These are phyloP conservation scores for Pachypsylla venusta DNA, from an alignment of 1,140 invertebrate species.

Conservation along the genomic window DNA sequence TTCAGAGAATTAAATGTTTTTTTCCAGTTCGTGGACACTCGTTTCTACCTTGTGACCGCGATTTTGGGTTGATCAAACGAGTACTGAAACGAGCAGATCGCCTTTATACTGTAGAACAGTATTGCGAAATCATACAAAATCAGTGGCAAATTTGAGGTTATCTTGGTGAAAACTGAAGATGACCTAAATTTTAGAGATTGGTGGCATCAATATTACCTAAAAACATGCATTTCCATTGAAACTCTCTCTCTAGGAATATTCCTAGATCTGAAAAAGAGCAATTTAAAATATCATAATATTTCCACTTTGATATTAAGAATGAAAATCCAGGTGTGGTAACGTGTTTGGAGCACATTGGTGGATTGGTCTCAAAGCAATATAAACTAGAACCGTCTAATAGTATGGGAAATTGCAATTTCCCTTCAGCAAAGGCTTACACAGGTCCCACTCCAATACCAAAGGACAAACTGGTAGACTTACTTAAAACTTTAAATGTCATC, in stretches of 20 bases:
- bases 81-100: conserved; percentile 15
- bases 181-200: conserved; percentile 19
- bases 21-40: conserved; percentile 20
- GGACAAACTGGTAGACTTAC: too few species aligned
- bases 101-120: conserved; percentile 13
- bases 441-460: too few species aligned
- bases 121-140: conserved; percentile 7
- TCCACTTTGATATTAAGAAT: too few species aligned
- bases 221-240: conserved; percentile 16
- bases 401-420: too few species aligned
- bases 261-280: too few species aligned
- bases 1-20: conserved; percentile 13
- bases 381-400: too few species aligned
- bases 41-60: conserved; percentile 20
- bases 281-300: too few species aligned
- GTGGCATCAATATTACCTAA: conserved; percentile 19
- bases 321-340: too few species aligned
- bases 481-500: too few species aligned
- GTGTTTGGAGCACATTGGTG: too few species aligned
- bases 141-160: not conserved
- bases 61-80: conserved; percentile 19
- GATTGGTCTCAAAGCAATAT: too few species aligned
- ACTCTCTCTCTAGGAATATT: conserved; percentile 4
- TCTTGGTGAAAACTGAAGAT: not conserved
- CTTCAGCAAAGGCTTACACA: too few species aligned